These are phyloP conservation scores for Drosophila mayaguana DNA, from an alignment of 2,888 invertebrate genomes.

Conservation along the genomic window DNA sequence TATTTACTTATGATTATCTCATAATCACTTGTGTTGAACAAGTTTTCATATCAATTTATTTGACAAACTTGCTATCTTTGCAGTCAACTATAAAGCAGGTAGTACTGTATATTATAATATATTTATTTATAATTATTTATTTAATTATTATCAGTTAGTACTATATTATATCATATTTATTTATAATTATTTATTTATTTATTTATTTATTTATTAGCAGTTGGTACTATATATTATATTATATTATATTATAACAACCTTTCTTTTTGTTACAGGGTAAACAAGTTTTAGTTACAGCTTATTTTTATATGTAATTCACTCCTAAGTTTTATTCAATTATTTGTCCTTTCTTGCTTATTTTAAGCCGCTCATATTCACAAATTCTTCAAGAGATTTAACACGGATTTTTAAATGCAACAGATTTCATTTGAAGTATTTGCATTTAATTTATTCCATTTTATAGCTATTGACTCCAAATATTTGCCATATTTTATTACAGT, in stretches of 20 bases:
- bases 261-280: no score
- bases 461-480: not conserved
- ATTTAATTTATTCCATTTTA: not conserved
- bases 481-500: not conserved
- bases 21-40: not conserved
- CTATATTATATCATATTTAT: no score
- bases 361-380: not conserved
- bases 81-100: no score
- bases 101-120: no score
- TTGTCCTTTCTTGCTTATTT: not conserved
- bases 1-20: not conserved
- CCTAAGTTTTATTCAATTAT: not conserved
- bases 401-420: not conserved
- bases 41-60: rapidly evolving
- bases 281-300: no score
- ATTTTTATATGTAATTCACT: no score
- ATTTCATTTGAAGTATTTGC: not conserved
- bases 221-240: no score
- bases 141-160: no score
- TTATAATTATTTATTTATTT: no score
- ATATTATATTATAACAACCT: no score
- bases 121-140: no score
- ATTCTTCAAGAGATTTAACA: not conserved
- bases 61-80: not conserved
- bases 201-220: no score